phyloP scores from a whole-genome alignment of 2,888 invertebrate genomes.

The Lumbricus terrestris region DNA sequence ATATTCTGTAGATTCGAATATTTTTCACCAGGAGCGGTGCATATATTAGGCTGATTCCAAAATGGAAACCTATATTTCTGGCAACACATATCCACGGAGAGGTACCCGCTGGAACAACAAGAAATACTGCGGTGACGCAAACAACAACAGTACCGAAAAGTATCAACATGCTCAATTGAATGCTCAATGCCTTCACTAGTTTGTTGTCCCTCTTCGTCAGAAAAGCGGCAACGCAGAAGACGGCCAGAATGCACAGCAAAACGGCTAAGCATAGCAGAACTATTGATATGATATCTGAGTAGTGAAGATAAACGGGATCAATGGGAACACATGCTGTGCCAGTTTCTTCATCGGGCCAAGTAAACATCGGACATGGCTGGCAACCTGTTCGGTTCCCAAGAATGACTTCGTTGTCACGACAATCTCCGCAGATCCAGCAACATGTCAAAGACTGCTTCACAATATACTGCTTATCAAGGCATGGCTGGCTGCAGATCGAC shows the following conservation, averaged over 20 bases:
- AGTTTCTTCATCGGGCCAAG: slow-evolving; percentile 32
- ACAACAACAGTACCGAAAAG: background rate
- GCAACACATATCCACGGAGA: background rate
- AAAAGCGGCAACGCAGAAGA: background rate
- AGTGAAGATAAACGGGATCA: background rate
- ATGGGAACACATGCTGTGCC: background rate
- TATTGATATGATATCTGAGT: background rate
- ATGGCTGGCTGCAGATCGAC: background rate
- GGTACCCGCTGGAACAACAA: background rate
- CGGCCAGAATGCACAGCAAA: background rate
- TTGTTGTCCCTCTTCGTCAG: background rate
- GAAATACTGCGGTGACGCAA: background rate
- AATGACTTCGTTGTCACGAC: slow-evolving; percentile 34
- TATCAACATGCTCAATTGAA: slow-evolving; percentile 19
- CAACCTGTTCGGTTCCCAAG: slow-evolving; percentile 32
- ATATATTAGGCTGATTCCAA: slow-evolving; percentile 40
- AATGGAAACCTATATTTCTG: slow-evolving; percentile 34
- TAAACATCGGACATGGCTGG: slow-evolving; percentile 29
- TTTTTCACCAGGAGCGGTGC: slow-evolving; percentile 42
- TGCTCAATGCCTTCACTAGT: slow-evolving; percentile 23
- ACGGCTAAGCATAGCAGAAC: background rate
- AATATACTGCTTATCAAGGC: background rate
- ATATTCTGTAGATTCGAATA: slow-evolving; percentile 42
- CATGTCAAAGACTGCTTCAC: background rate
- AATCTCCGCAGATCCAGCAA: slow-evolving; percentile 37